Conservation (phyloP, 1,140 invertebrate species). For the Drosophila obscura region DNA sequence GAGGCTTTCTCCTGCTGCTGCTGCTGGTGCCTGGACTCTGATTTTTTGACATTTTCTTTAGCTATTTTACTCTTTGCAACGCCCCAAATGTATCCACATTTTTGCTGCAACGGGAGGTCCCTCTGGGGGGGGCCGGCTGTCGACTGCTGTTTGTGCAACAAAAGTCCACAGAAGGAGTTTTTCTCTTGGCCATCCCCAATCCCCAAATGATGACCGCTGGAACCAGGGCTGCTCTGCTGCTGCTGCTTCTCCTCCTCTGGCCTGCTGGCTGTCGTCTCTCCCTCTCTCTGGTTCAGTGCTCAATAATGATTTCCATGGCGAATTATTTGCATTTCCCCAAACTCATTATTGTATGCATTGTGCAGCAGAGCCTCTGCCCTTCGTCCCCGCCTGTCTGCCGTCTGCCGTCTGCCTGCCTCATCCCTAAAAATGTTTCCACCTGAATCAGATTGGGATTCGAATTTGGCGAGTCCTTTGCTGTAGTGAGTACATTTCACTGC, state of each 20-base stretch:
- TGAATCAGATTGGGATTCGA: conserved; percentile 14
- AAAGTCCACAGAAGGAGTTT: conserved; percentile 22
- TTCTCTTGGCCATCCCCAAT: background rate
- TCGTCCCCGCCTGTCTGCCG: background rate
- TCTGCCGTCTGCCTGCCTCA: too few relatives aligned
- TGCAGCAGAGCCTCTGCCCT: conserved; percentile 47
- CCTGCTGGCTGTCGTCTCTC: background rate
- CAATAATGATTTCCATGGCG: conserved; percentile 77
- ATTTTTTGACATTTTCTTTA: too few relatives aligned
- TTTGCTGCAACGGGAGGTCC: too few relatives aligned
- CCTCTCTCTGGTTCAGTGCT: conserved; percentile 64
- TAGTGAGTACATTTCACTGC: background rate
- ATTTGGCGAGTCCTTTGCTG: conserved; percentile 11
- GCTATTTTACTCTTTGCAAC: too few relatives aligned
- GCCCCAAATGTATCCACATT: too few relatives aligned
- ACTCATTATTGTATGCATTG: conserved; percentile 76
- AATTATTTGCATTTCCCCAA: conserved; percentile 76
- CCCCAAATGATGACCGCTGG: conserved; percentile 52
- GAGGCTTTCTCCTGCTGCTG: too few relatives aligned
- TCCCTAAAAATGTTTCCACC: conserved; percentile 14
- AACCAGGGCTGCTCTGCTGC: conserved; percentile 5
- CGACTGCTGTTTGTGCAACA: conserved; percentile 8
- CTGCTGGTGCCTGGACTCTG: too few relatives aligned
- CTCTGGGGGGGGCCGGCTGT: too few relatives aligned
- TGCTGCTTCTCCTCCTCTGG: background rate